Evolutionary conservation across 2,797 vertebrate genomes (phyloP).

Genomic region (Myotis vivesi): DNA sequence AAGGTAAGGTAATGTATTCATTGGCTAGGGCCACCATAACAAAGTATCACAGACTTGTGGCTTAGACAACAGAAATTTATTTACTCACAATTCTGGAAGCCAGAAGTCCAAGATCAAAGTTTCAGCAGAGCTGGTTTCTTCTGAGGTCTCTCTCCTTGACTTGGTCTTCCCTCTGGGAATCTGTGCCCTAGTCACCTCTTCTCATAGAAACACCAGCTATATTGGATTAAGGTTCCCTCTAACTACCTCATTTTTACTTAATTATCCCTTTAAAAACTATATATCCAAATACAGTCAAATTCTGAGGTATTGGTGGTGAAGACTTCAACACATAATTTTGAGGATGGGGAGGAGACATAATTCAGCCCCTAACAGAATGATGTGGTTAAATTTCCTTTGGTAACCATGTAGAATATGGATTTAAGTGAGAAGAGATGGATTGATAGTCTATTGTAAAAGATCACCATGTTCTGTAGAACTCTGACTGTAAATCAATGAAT

Average conservation of each 20-base stretch:
- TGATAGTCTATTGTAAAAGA: background rate
- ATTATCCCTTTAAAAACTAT: background rate
- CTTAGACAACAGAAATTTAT: background rate
- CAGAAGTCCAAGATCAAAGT: background rate
- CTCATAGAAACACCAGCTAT: background rate
- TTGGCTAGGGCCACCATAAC: background rate
- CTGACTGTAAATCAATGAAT: background rate
- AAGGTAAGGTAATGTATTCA: background rate
- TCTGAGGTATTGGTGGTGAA: background rate
- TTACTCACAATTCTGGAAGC: background rate
- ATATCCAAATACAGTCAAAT: slow-evolving; percentile 3
- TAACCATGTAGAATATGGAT: background rate
- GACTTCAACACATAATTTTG: background rate
- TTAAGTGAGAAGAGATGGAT: background rate
- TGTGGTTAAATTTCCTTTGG: background rate
- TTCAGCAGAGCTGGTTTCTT: background rate
- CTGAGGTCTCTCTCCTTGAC: background rate
- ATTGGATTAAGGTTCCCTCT: background rate
- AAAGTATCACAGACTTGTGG: background rate
- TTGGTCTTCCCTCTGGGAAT: background rate
- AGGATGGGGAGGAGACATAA: background rate
- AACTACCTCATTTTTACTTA: background rate
- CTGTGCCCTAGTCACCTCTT: background rate
- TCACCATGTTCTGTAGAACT: background rate
- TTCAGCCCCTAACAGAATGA: background rate